Conservation (phyloP, 2,797 vertebrate genomes). For the Peromyscus attwateri region DNA sequence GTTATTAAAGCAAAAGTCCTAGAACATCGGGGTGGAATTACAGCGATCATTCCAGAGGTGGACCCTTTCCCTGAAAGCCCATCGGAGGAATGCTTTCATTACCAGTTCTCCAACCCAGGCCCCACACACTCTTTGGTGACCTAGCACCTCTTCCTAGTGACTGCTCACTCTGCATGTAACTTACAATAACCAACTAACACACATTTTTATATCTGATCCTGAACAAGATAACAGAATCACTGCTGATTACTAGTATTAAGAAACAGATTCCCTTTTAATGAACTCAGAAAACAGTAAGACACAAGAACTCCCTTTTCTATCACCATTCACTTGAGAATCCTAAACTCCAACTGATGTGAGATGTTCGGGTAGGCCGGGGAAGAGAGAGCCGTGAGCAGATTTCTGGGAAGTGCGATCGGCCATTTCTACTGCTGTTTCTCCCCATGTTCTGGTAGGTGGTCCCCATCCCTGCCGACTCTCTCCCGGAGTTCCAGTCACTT, state of each 20-base stretch:
- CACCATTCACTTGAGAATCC: slow-evolving; percentile 15
- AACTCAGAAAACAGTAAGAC: slow-evolving; percentile 13
- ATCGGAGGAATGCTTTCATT: not conserved
- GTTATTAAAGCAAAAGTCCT: not conserved
- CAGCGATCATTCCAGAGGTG: not conserved
- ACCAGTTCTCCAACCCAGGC: not conserved
- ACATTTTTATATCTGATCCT: slow-evolving; percentile 49
- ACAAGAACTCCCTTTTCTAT: slow-evolving; percentile 47
- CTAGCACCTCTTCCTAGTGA: not conserved
- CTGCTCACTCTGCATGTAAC: not conserved
- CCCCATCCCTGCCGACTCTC: not conserved
- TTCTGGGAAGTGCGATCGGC: not conserved
- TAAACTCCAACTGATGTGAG: not conserved
- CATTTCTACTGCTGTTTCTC: slow-evolving; percentile 17
- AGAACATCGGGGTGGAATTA: not conserved
- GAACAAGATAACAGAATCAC: slow-evolving; percentile 47
- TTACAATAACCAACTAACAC: not conserved
- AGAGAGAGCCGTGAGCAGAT: not conserved
- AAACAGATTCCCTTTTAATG: slow-evolving; percentile 53
- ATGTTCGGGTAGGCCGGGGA: slow-evolving; percentile 50
- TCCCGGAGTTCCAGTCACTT: not conserved
- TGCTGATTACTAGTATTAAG: slow-evolving; percentile 40
- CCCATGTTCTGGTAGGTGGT: not conserved
- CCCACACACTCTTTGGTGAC: not conserved
- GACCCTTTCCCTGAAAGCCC: not conserved